A percentile compares a stretch with the other conserved stretches of the same genome.
phyloP scores from a whole-genome alignment of 2,113 vertebrate species.

The Indri indri region DNA sequence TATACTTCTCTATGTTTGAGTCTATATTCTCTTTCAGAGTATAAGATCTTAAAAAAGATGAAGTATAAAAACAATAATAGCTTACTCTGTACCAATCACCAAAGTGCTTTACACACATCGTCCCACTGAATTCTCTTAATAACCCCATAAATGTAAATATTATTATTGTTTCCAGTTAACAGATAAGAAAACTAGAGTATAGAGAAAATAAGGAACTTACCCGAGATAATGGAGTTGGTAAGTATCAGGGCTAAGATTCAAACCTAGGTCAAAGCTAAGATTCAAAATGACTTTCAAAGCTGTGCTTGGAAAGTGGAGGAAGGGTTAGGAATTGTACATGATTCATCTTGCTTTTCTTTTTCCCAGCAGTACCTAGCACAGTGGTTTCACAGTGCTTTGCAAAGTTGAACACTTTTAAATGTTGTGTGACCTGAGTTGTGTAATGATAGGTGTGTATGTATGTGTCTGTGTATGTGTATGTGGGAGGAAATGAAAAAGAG shows the following conservation, averaged over 20 bases:
- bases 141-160: not conserved
- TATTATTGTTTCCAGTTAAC: not conserved
- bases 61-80: not conserved
- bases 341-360: not conserved
- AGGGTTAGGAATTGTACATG: rapidly evolving
- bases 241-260: not conserved
- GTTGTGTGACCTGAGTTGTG: not conserved
- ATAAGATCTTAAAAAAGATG: conserved; percentile 12
- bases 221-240: not conserved
- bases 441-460: not conserved
- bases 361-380: too few species aligned
- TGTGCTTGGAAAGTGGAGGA: not conserved
- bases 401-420: not conserved
- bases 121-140: not conserved
- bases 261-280: not conserved
- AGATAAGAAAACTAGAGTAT: not conserved
- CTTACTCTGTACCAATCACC: not conserved
- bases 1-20: not conserved
- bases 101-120: not conserved
- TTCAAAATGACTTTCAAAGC: not conserved
- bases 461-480: not conserved
- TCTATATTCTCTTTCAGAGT: not conserved
- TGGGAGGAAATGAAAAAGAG: not conserved
- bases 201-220: not conserved
- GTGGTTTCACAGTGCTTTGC: not conserved